Base-by-base conservation (phyloP, 2,888 invertebrate species). In the Orthosia gracilis region DNA sequence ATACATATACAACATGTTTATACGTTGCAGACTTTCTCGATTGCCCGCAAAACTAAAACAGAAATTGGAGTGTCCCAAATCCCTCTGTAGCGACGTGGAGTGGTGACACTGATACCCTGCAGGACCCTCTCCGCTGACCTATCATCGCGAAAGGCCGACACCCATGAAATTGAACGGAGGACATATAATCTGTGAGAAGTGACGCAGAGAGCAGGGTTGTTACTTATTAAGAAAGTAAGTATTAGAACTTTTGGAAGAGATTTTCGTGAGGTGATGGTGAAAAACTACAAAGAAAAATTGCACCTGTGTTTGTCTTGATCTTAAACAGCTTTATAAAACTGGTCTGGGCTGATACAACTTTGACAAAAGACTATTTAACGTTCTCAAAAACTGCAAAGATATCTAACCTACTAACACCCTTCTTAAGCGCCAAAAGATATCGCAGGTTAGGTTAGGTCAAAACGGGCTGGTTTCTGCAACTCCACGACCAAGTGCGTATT, bases 101-200 rank as follows among this genome's bases (percentile, higher is more conserved):
- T n/a, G 67, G 18, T 50, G 76, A 49, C 74, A 31, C 57, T 67
- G 50, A 52, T 52, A 49, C 47, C n/a, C 21, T 13, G 45, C 5
- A 50, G 58, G 13, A 47, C 23, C n/a, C 21, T 54, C 55, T 50
- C 21, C 9, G 4, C 54, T 68, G 58, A 59, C 5, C 23, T n/a
- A 26, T 17, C 52, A 7, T 23, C 45, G 17, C 45, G 21, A 45
- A 40, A 58, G 5, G n/a, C 54, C 49, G 50, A 50, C 54, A 59
- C n/a, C 21, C 59, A 15, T 23, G 59, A 61, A 73, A 79, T 31
- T 61, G 7, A 31, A 54, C 54, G 26, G n/a, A 45, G 26, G 17
- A 5, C 55, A 61, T 69, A 17, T 52, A 31, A n/a, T n/a, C n/a
- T 11, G n/a, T n/a, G 1, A 45, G 13, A 63, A 54, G 3, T 31